Conservation (phyloP, 2,113 vertebrate genomes). For the Rhizomys pruinosus region DNA sequence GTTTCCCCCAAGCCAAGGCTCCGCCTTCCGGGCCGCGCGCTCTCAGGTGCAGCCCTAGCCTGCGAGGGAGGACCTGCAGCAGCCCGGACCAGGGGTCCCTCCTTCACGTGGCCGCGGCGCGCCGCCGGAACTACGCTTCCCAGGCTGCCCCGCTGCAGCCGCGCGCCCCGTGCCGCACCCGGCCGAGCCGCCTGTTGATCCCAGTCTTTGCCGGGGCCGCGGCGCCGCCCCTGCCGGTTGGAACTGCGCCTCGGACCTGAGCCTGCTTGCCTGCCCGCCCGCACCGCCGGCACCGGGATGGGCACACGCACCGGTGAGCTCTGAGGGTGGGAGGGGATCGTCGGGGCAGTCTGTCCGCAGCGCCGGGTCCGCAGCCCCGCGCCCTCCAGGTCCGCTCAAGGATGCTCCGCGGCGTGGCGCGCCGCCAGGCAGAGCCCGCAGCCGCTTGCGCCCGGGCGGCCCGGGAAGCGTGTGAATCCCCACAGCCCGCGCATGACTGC, state of each 20-base stretch:
- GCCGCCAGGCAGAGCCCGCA: neutral
- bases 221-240: constrained; percentile 21
- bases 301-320: constrained; percentile 58
- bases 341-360: neutral
- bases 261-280: neutral
- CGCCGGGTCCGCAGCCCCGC: neutral
- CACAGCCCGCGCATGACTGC: constrained; percentile 21
- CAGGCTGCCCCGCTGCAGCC: constrained; percentile 72
- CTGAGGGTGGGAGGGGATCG: neutral
- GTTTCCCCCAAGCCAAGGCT: neutral
- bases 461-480: neutral
- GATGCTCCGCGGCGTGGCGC: constrained; percentile 49
- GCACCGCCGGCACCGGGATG: constrained; percentile 48
- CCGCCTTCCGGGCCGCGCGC: neutral
- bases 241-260: neutral
- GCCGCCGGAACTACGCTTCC: constrained; percentile 76
- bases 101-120: neutral
- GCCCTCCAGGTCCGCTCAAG: neutral
- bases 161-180: constrained; percentile 61
- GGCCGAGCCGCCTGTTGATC: constrained; percentile 68
- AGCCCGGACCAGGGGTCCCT: neutral
- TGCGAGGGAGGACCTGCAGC: neutral
- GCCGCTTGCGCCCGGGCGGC: neutral
- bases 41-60: rapidly evolving
- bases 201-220: neutral